phyloP scores from a whole-genome alignment of 1,140 invertebrate species.

The Lucilia cuprina region DNA sequence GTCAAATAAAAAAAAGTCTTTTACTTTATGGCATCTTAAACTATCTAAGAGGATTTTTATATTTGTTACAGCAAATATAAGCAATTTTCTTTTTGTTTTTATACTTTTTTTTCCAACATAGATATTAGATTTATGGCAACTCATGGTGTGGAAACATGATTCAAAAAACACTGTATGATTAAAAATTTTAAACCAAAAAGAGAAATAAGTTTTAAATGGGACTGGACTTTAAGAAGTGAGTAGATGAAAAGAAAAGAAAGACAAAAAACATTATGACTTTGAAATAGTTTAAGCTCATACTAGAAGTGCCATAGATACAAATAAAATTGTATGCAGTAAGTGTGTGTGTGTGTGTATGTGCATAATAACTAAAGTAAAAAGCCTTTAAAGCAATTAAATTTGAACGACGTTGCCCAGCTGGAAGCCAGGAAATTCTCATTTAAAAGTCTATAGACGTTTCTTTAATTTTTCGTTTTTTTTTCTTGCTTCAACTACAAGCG shows the following conservation, averaged over 20 bases:
- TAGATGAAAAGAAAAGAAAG: not conserved
- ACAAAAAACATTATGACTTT: conserved; percentile 2
- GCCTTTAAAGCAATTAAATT: conserved; percentile 56
- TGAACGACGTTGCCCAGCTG: conserved; percentile 49
- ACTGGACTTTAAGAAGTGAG: not conserved
- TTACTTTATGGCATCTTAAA: not conserved
- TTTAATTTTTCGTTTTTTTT: not conserved
- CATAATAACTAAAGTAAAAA: conserved; percentile 30
- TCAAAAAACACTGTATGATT: conserved; percentile 18
- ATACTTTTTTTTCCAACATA: not conserved
- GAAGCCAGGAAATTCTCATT: conserved; percentile 62
- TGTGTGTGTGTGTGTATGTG: not conserved
- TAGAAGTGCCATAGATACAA: not conserved
- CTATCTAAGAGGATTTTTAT: not conserved
- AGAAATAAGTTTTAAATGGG: not conserved
- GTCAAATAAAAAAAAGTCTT: not conserved
- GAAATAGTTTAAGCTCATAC: conserved; percentile 5
- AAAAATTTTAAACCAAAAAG: not conserved
- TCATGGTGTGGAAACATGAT: conserved; percentile 27
- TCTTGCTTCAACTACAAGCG: not conserved
- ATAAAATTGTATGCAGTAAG: not conserved
- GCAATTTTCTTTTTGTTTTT: not conserved
- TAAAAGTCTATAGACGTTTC: conserved; percentile 39
- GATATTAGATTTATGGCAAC: conserved; percentile 21
- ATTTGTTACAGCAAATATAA: not conserved